Base-by-base conservation (phyloP, 2,113 vertebrate species). In the Tenebrosternarchus preto region DNA sequence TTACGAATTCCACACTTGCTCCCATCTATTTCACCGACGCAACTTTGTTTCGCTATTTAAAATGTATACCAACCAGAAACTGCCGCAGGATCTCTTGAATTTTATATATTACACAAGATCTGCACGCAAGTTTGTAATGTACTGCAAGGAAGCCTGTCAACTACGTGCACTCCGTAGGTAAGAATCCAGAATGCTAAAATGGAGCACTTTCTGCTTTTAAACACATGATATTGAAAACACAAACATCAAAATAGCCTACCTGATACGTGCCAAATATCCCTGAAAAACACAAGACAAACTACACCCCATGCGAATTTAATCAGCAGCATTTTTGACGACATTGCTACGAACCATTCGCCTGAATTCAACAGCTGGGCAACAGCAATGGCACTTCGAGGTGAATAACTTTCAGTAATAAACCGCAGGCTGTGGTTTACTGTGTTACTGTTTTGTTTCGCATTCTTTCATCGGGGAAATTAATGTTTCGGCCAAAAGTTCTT, bases 401-500 rank as follows among this genome's bases (percentile, higher is more conserved):
- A 27, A 53, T 8, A 46, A 20, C 50, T 17, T 61, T 73, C 77
- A 25, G 55, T 27, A 1, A 29, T 2, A 31, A 25, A 0, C 31
- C 55, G 27, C 57, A 16, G 27, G 36, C 12, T 1, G 46, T 36
- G 66, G 69, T n/a, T n/a, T n/a, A n/a, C 20, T 60, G 39, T 19
- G n/a, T 1, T 57, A 46, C 17, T 43, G 16, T 24, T 68, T 15
- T 19, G 16, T 43, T 27, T 46, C 3, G n/a, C n/a, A 61, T 78
- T 74, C 66, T 53, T 84, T 63, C 75, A 78, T 84, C 73, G 6
- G 83, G 79, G 80, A 79, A 84, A 84, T 22, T 0, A 19, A 20
- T 4, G 2, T 76, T 56, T 22, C 33, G 24, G 36, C 81, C 76
- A 75, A 74, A 31, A n/a, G 1, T 5, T 46, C 5, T 50, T 12